phyloP scores from a whole-genome alignment of 2,888 invertebrate genomes.

The Agrotis segetum region DNA sequence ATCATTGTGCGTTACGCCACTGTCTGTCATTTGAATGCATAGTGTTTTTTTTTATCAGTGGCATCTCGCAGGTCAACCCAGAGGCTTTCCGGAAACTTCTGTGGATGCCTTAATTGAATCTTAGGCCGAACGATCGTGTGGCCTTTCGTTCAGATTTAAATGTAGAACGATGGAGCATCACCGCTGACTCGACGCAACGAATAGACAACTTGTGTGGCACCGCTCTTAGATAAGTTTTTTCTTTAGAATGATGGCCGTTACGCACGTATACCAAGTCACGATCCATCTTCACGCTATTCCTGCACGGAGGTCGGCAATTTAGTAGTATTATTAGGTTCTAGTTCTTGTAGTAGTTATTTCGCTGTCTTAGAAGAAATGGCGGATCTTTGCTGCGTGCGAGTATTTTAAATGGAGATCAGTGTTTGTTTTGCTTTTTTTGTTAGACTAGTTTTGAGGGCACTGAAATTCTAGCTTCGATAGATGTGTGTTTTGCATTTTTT shows the following conservation, averaged over 20 bases:
- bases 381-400: slow-evolving; percentile 4
- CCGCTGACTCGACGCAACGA: too few relatives aligned
- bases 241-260: slow-evolving; percentile 30
- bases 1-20: too few relatives aligned
- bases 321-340: slow-evolving; percentile 37
- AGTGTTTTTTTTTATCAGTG: too few relatives aligned
- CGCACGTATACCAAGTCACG: slow-evolving; percentile 50
- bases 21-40: too few relatives aligned
- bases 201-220: too few relatives aligned
- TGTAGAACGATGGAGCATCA: too few relatives aligned
- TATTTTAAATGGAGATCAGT: not conserved
- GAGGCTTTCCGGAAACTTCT: too few relatives aligned
- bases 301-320: slow-evolving; percentile 47
- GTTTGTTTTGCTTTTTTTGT: not conserved
- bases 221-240: not conserved
- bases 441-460: not conserved
- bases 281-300: slow-evolving; percentile 38
- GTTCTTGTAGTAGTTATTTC: slow-evolving; percentile 19
- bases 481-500: too few relatives aligned
- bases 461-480: not conserved
- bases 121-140: too few relatives aligned
- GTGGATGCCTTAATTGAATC: too few relatives aligned
- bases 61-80: too few relatives aligned
- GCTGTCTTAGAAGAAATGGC: slow-evolving; percentile 28
- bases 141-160: too few relatives aligned